Evolutionary conservation across 2,113 vertebrate species (phyloP).

Genomic region (Triplophysa rosa): DNA sequence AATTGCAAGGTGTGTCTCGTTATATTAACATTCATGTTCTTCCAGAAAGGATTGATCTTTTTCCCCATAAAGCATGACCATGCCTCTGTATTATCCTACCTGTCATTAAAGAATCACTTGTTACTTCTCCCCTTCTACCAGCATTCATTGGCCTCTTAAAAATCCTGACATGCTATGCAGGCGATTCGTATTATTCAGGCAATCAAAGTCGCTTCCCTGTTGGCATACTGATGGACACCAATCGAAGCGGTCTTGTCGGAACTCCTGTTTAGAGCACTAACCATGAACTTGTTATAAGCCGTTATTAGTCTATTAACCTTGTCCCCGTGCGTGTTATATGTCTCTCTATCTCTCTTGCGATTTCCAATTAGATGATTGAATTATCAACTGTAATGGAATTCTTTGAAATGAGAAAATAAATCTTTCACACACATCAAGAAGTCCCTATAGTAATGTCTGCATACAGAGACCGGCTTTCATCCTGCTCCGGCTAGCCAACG

Average conservation of each 20-base stretch:
- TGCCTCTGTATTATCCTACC: constrained; percentile 54
- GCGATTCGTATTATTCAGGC: constrained; percentile 35
- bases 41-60: constrained; percentile 59
- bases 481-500: constrained; percentile 5
- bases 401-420: constrained; percentile 18
- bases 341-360: not conserved
- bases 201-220: constrained; percentile 20
- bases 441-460: constrained; percentile 28
- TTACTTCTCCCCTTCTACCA: constrained; percentile 38
- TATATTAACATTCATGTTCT: constrained; percentile 66
- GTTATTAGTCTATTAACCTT: not conserved
- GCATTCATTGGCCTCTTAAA: constrained; percentile 42
- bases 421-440: constrained; percentile 25
- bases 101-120: constrained; percentile 55
- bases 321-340: not conserved
- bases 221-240: constrained; percentile 25
- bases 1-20: constrained; percentile 62
- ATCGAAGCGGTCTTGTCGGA: constrained; percentile 1
- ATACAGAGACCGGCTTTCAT: not conserved
- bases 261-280: constrained; percentile 2
- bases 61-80: constrained; percentile 48
- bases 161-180: constrained; percentile 35
- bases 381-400: constrained; percentile 22
- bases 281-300: not conserved
- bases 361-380: not conserved